A percentile compares a stretch with the other conserved stretches of the same genome.
These are phyloP conservation scores for Plagiodera versicolora DNA, from an alignment of 2,888 invertebrate species.

Conservation along the genomic window DNA sequence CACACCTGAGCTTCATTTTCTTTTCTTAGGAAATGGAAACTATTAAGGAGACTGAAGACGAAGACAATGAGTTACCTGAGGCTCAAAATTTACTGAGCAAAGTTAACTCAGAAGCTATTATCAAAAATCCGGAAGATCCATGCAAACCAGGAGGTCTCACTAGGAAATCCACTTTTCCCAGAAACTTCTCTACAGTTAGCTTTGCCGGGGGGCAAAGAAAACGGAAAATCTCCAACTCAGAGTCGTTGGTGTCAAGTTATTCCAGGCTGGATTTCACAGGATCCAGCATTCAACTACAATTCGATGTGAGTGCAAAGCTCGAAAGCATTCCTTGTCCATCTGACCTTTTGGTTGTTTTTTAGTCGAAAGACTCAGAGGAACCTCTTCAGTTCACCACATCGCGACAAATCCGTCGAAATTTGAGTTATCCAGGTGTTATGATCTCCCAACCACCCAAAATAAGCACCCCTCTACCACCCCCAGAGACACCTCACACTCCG, in stretches of 20 bases:
- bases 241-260: constrained; percentile 71
- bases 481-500: constrained; percentile 33
- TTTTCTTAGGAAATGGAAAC: constrained; percentile 67
- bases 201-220: constrained; percentile 41
- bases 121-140: constrained; percentile 49
- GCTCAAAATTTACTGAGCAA: constrained; percentile 48
- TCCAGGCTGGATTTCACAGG: constrained; percentile 76
- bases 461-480: constrained; percentile 40
- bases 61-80: constrained; percentile 58
- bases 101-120: constrained; percentile 37
- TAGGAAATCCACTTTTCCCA: constrained; percentile 50
- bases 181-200: constrained; percentile 53
- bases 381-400: constrained; percentile 14
- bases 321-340: no score
- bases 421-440: constrained; percentile 52
- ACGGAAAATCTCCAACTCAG: constrained; percentile 47
- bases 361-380: constrained; percentile 28
- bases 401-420: constrained; percentile 48
- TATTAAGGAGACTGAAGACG: constrained; percentile 67
- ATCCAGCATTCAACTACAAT: constrained; percentile 70
- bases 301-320: constrained; percentile 62
- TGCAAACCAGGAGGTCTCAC: constrained; percentile 44
- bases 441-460: constrained; percentile 44
- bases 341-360: no score
- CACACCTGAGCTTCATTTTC: background rate